A percentile compares a stretch with the other conserved stretches of the same genome.
Evolutionary conservation across 2,888 invertebrate genomes (phyloP).

Genomic region (Endotricha flammealis): DNA sequence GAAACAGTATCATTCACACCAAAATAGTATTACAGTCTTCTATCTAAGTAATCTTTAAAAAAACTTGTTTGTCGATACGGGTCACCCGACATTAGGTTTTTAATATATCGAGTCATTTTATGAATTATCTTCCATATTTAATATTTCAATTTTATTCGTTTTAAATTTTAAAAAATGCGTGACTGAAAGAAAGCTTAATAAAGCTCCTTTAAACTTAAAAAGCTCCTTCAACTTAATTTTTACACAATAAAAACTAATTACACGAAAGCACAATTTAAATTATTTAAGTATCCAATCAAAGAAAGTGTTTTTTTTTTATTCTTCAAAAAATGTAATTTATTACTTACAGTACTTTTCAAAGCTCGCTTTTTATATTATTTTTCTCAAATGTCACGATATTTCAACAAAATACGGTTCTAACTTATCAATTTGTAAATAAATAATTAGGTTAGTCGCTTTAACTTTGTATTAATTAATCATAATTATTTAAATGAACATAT

Average conservation of each 20-base stretch:
- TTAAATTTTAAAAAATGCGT: not conserved
- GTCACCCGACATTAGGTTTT: slow-evolving; percentile 35
- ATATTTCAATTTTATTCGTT: slow-evolving; percentile 7
- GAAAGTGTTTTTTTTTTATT: not conserved
- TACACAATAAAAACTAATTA: not conserved
- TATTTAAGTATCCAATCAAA: not conserved
- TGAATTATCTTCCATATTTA: slow-evolving; percentile 36
- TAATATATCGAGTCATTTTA: slow-evolving; percentile 42
- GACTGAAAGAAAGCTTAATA: not conserved
- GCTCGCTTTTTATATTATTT: not conserved
- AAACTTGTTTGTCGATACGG: slow-evolving; percentile 39
- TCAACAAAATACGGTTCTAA: slow-evolving; percentile 31
- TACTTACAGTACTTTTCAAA: too few relatives aligned
- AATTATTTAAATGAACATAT: slow-evolving; percentile 69
- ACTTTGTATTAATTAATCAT: slow-evolving; percentile 51
- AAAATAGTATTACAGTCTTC: slow-evolving; percentile 39
- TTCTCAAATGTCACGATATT: slow-evolving; percentile 6
- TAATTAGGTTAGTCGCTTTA: slow-evolving; percentile 63
- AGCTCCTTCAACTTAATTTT: not conserved
- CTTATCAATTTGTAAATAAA: slow-evolving; percentile 66
- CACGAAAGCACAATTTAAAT: not conserved
- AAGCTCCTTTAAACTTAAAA: too few relatives aligned
- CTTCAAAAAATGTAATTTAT: too few relatives aligned
- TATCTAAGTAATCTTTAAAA: slow-evolving; percentile 29
- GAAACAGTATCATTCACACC: slow-evolving; percentile 30